Percentiles rank a stretch among this genome's conserved stretches.
phyloP scores from a whole-genome alignment of 2,797 vertebrate genomes.

The Muscicapa striata region DNA sequence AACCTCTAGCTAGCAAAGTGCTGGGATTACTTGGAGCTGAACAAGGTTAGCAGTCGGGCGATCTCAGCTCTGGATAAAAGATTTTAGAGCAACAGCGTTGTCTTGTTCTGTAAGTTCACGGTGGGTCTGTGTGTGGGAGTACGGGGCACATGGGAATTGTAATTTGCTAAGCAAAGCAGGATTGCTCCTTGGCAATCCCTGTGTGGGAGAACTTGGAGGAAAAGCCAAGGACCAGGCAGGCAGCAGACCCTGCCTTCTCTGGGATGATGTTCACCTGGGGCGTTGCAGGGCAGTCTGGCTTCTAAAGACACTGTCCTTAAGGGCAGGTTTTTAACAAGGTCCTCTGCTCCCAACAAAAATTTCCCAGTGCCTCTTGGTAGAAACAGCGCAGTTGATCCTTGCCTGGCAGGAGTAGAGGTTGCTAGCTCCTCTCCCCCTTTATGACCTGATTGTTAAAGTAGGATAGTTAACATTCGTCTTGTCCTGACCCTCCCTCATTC shows the following conservation, averaged over 20 bases:
- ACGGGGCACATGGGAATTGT: slow-evolving; percentile 11
- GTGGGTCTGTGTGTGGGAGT: slow-evolving; percentile 45
- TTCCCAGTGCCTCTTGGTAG: neutral
- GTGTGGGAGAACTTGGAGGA: slow-evolving; percentile 33
- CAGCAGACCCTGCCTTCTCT: neutral
- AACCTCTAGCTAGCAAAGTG: neutral
- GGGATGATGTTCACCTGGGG: neutral
- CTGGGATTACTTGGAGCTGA: slow-evolving; percentile 15
- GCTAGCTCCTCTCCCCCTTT: neutral
- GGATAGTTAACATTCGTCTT: neutral
- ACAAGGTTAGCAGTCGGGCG: neutral
- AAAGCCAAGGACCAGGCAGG: neutral
- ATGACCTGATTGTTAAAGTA: neutral
- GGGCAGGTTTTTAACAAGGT: neutral
- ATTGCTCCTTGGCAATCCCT: neutral
- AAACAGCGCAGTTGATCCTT: neutral
- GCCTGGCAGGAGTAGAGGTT: neutral
- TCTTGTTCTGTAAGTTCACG: neutral
- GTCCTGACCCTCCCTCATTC: neutral
- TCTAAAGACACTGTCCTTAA: neutral
- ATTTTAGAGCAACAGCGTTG: neutral
- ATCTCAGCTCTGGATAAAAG: neutral
- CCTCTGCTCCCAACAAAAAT: neutral
- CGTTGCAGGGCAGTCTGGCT: neutral
- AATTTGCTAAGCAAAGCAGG: slow-evolving; percentile 40